Evolutionary conservation across 1,140 invertebrate genomes (phyloP).

Genomic region (Thaumetopoea pityocampa): DNA sequence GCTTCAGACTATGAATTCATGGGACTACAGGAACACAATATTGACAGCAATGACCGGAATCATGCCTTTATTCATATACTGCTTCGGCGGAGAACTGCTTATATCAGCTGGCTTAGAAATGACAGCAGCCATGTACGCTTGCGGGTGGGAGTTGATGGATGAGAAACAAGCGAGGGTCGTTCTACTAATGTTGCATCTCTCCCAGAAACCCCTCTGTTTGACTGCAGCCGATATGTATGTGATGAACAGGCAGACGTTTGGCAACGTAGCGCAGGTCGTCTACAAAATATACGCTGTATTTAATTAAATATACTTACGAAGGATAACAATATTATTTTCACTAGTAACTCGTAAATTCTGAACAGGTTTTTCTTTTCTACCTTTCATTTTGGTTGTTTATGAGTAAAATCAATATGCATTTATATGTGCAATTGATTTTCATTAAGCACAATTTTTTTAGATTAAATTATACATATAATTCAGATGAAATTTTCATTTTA

Average conservation of each 20-base stretch:
- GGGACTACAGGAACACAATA: slow-evolving; percentile 30
- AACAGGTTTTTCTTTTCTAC: no score
- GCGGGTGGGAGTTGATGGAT: slow-evolving; percentile 32
- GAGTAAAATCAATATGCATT: no score
- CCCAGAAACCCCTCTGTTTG: slow-evolving; percentile 26
- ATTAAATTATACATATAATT: no score
- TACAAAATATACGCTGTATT: slow-evolving; percentile 41
- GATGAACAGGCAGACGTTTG: slow-evolving; percentile 36
- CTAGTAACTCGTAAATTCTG: no score
- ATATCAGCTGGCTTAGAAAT: slow-evolving; percentile 22
- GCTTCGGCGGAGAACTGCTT: slow-evolving; percentile 34
- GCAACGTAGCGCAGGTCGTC: slow-evolving; percentile 26
- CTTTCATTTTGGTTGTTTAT: no score
- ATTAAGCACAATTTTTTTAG: no score
- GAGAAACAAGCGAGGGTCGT: slow-evolving; percentile 22
- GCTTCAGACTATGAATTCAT: slow-evolving; percentile 31
- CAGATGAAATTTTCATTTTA: no score
- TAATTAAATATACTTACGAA: slow-evolving; percentile 29
- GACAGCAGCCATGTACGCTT: slow-evolving; percentile 23
- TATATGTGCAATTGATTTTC: no score
- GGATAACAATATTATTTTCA: no score
- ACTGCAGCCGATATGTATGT: slow-evolving; percentile 31
- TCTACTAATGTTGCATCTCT: slow-evolving; percentile 18
- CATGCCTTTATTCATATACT: slow-evolving; percentile 34
- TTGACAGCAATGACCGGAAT: slow-evolving; percentile 30